Evolutionary conservation across 2,797 vertebrate species (phyloP).

Genomic region (Columba guinea): DNA sequence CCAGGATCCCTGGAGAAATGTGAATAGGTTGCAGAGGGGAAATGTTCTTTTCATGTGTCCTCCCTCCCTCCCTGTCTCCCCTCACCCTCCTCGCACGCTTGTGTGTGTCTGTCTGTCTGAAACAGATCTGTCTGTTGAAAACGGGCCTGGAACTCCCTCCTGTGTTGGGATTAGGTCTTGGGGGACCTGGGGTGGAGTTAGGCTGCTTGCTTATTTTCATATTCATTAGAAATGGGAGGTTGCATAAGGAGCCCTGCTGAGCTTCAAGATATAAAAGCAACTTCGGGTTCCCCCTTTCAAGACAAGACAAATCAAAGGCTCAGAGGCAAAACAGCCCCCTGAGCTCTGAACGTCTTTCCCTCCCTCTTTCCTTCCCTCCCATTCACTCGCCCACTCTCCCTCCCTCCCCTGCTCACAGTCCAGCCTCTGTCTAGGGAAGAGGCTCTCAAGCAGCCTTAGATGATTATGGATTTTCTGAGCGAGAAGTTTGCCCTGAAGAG

Average conservation of each 20-base stretch:
- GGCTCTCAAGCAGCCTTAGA: slow-evolving; percentile 60
- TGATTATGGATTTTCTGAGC: slow-evolving; percentile 96
- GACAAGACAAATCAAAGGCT: slow-evolving; percentile 82
- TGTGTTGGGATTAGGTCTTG: slow-evolving; percentile 59
- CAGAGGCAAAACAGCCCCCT: slow-evolving; percentile 56
- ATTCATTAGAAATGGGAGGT: slow-evolving; percentile 85
- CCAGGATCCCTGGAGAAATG: slow-evolving; percentile 53
- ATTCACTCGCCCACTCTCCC: slow-evolving; percentile 22
- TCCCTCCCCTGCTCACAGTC: slow-evolving; percentile 40
- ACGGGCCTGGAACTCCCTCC: slow-evolving; percentile 71
- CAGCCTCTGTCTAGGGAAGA: slow-evolving; percentile 68
- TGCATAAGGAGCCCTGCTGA: slow-evolving; percentile 78
- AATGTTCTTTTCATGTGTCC: slow-evolving; percentile 2
- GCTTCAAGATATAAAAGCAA: slow-evolving; percentile 89
- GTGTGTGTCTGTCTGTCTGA: slow-evolving; percentile 31
- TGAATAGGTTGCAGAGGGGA: slow-evolving; percentile 24
- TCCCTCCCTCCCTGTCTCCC: neutral
- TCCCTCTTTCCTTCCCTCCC: slow-evolving; percentile 30
- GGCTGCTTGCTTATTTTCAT: slow-evolving; percentile 78
- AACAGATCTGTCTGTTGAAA: slow-evolving; percentile 62
- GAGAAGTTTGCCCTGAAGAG: slow-evolving; percentile 94
- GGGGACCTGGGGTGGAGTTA: slow-evolving; percentile 86
- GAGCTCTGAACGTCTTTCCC: slow-evolving; percentile 32
- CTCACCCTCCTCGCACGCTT: neutral
- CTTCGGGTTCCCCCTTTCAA: slow-evolving; percentile 77